Evolutionary conservation across 2,888 invertebrate genomes (phyloP).

Genomic region (Petrolisthes manimaculis): DNA sequence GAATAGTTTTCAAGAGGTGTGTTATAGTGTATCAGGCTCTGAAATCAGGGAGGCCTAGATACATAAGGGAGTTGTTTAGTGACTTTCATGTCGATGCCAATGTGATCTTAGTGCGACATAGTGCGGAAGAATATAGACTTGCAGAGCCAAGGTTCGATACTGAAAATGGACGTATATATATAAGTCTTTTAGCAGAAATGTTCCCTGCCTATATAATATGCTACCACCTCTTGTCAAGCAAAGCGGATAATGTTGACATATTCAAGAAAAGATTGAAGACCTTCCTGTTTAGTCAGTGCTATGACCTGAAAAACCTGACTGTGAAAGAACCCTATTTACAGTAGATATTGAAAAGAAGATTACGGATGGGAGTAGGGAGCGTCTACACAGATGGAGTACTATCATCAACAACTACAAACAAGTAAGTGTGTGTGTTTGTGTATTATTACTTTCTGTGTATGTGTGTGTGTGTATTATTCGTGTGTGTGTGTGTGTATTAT

Average conservation of each 20-base stretch:
- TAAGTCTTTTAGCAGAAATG: background rate
- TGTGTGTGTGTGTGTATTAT: no score
- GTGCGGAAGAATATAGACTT: no score
- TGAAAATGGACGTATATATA: background rate
- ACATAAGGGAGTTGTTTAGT: background rate
- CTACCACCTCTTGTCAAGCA: background rate
- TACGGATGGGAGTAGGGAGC: background rate
- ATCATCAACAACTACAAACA: background rate
- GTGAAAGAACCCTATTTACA: background rate
- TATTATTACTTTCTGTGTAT: no score
- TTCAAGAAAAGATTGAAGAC: conserved; percentile 1
- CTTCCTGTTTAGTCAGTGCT: background rate
- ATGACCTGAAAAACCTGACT: background rate
- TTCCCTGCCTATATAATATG: background rate
- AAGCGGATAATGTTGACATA: background rate
- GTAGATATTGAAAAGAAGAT: background rate
- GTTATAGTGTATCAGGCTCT: conserved; percentile 7
- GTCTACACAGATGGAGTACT: background rate
- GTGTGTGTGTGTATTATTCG: no score
- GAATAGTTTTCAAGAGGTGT: no score
- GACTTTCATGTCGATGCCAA: background rate
- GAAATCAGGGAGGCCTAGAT: background rate
- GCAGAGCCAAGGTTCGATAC: no score
- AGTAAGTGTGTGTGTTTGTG: background rate
- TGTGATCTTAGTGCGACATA: background rate